A percentile compares a stretch with the other conserved stretches of the same genome.
Conservation (phyloP, 2,888 invertebrate species). For the Eupithecia vulgata region DNA sequence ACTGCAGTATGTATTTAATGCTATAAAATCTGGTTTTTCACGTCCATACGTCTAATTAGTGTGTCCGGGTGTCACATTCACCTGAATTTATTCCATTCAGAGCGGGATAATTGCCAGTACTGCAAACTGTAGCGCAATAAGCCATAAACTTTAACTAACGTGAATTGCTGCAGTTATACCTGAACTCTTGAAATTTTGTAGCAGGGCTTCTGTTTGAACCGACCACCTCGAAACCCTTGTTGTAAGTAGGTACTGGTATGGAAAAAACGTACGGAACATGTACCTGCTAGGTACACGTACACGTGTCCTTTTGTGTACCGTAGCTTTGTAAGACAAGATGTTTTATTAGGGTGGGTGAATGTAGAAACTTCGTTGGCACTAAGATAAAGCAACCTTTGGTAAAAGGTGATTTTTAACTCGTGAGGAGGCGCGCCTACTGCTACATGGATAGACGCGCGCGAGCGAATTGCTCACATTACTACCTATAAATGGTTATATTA, state of each 20-base stretch:
- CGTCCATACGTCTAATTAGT: constrained; percentile 11
- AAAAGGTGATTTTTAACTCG: no score
- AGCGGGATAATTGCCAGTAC: constrained; percentile 35
- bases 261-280: not conserved
- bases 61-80: constrained; percentile 10
- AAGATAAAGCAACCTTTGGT: no score
- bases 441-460: no score
- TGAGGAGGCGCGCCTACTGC: no score
- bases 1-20: not conserved
- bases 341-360: no score
- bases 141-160: constrained; percentile 32
- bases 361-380: no score
- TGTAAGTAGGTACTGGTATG: not conserved
- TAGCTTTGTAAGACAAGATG: no score
- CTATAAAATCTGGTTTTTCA: constrained; percentile 11
- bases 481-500: no score
- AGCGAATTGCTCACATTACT: no score
- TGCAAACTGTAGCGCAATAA: constrained; percentile 38
- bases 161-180: constrained; percentile 11
- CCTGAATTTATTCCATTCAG: constrained; percentile 32
- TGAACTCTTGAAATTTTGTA: constrained; percentile 8
- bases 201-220: not conserved
- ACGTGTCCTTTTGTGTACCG: no score
- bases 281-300: not conserved
- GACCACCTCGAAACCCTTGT: not conserved